These are phyloP conservation scores for Ditula angustiorana DNA, from an alignment of 2,888 invertebrate genomes.

Conservation along the genomic window DNA sequence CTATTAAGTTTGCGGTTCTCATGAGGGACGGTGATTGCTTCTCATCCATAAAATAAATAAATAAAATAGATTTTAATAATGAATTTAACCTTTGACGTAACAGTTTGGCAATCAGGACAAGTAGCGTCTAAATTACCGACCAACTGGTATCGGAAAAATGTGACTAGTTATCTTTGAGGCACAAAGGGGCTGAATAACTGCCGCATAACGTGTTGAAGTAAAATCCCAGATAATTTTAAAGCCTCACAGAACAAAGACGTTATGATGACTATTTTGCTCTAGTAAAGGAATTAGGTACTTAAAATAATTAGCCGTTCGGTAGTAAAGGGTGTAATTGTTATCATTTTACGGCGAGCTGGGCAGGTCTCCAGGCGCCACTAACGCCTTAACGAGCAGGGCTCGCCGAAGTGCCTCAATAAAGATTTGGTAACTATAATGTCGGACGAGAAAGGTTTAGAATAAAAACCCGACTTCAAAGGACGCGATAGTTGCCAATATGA, in stretches of 20 bases:
- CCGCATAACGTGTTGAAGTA: no score
- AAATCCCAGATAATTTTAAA: background rate
- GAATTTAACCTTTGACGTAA: no score
- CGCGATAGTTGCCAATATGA: background rate
- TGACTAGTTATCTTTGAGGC: no score
- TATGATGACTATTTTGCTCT: constrained; percentile 14
- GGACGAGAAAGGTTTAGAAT: background rate
- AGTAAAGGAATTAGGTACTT: constrained; percentile 30
- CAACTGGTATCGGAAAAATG: no score
- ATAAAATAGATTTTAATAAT: no score
- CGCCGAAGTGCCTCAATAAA: constrained; percentile 29
- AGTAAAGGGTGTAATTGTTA: constrained; percentile 37
- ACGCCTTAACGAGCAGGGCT: constrained; percentile 33
- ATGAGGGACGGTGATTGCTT: no score
- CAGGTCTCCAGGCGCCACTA: constrained; percentile 27
- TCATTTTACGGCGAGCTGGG: constrained; percentile 32
- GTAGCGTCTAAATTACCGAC: no score
- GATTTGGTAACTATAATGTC: constrained; percentile 32
- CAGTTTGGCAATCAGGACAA: no score
- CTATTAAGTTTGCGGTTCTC: no score
- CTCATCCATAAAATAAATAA: no score
- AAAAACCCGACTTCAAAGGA: background rate
- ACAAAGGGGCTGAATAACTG: no score
- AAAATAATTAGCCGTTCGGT: constrained; percentile 33
- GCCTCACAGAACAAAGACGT: background rate